Percentiles rank a stretch among this genome's conserved stretches.
Conservation (phyloP, 2,113 vertebrate species). For the Atrichornis clamosus region DNA sequence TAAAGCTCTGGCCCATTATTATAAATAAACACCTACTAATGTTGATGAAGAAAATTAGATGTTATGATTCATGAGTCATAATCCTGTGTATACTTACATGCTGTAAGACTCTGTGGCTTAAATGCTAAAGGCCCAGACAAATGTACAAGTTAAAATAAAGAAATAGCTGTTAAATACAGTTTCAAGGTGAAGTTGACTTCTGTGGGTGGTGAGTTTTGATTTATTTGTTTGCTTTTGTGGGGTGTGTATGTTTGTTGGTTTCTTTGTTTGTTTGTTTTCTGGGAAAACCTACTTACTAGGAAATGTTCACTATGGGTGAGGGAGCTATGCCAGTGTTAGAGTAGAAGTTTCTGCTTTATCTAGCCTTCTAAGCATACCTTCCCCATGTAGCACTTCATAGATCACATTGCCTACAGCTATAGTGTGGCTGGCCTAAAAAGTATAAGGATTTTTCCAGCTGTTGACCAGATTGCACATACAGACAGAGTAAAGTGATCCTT, state of each 20-base stretch:
- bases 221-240: background rate
- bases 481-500: background rate
- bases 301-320: background rate
- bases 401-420: background rate
- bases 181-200: conserved; percentile 46
- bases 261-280: background rate
- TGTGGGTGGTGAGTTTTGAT: background rate
- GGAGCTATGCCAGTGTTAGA: background rate
- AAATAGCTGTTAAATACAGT: background rate
- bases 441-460: background rate
- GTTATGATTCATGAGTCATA: conserved; percentile 46
- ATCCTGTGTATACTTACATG: conserved; percentile 12
- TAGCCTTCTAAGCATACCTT: background rate
- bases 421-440: background rate
- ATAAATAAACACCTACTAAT: conserved; percentile 39
- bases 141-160: background rate
- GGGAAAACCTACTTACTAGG: background rate
- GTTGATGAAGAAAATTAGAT: conserved; percentile 58
- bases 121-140: conserved; percentile 26
- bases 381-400: background rate
- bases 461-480: background rate
- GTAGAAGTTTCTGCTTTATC: background rate
- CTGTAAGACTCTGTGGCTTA: conserved; percentile 13
- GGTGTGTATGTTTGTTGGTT: background rate
- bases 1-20: conserved; percentile 53